A percentile compares a stretch with the other conserved stretches of the same genome.
Conservation (phyloP, 2,113 vertebrate genomes). For the Aegotheles bennettii region DNA sequence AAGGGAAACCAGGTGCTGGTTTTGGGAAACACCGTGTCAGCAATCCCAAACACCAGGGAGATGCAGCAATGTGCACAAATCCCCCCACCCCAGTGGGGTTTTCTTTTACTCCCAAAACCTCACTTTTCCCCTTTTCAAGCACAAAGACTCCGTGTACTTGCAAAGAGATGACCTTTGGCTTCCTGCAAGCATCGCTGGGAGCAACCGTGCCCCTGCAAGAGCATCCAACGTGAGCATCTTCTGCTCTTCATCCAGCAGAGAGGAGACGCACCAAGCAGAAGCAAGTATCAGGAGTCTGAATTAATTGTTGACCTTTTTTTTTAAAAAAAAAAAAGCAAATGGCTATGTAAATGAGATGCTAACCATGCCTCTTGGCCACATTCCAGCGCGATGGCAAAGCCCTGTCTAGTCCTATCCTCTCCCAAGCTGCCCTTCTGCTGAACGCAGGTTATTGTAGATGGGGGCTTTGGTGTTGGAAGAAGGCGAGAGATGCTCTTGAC, state of each 20-base stretch:
- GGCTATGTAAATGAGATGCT: neutral
- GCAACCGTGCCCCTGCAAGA: neutral
- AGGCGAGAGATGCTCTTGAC: neutral
- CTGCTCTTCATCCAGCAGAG: neutral
- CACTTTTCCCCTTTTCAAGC: neutral
- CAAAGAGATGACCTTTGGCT: neutral
- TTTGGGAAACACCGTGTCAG: neutral
- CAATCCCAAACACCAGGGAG: rapidly evolving
- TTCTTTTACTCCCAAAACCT: neutral
- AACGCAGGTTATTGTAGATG: neutral
- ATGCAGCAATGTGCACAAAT: rapidly evolving
- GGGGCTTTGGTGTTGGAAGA: neutral
- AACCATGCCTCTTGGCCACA: neutral
- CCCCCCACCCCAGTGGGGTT: rapidly evolving
- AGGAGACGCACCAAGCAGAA: rapidly evolving
- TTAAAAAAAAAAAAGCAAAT: neutral
- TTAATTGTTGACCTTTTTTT: neutral
- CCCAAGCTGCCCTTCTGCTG: neutral
- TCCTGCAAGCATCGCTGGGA: neutral
- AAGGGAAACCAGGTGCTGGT: neutral
- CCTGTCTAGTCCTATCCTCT: rapidly evolving
- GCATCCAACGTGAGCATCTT: neutral
- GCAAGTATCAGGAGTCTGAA: neutral
- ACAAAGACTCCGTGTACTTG: neutral
- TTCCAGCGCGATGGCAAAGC: neutral